Percentiles rank a stretch among this genome's conserved stretches.
These are phyloP conservation scores for Chaetodon auriga DNA, from an alignment of 2,113 vertebrate genomes.

Conservation along the genomic window DNA sequence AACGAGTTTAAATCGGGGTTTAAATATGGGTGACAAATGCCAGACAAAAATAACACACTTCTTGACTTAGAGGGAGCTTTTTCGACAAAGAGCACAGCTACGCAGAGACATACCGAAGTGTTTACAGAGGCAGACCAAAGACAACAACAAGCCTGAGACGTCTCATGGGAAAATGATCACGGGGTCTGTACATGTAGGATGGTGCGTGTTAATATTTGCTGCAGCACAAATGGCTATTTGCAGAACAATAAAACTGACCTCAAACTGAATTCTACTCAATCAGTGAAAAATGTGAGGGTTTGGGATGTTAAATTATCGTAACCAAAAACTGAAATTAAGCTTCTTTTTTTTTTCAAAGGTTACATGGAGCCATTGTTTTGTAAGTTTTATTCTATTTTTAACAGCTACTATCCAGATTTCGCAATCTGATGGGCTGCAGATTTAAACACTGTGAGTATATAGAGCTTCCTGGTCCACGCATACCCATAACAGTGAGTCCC, in stretches of 20 bases:
- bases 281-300: not conserved
- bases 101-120: conserved; percentile 51
- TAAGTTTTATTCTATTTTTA: not conserved
- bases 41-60: conserved; percentile 59
- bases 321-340: not conserved
- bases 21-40: conserved; percentile 63
- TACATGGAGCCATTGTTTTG: not conserved
- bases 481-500: conserved; percentile 85
- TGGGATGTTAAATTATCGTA: not conserved
- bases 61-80: not conserved
- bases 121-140: conserved; percentile 51
- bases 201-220: conserved; percentile 16
- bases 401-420: not conserved
- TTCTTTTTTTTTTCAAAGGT: not conserved
- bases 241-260: conserved; percentile 23
- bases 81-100: conserved; percentile 17
- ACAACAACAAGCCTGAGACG: conserved; percentile 48
- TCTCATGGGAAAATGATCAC: conserved; percentile 41
- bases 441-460: too few relatives aligned
- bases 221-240: conserved; percentile 12
- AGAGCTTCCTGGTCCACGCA: not conserved
- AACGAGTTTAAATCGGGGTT: conserved; percentile 58
- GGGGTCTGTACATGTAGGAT: conserved; percentile 4
- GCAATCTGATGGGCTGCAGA: not conserved
- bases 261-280: not conserved